Evolutionary conservation across 2,888 invertebrate genomes (phyloP).

Genomic region (Terebella lapidaria): DNA sequence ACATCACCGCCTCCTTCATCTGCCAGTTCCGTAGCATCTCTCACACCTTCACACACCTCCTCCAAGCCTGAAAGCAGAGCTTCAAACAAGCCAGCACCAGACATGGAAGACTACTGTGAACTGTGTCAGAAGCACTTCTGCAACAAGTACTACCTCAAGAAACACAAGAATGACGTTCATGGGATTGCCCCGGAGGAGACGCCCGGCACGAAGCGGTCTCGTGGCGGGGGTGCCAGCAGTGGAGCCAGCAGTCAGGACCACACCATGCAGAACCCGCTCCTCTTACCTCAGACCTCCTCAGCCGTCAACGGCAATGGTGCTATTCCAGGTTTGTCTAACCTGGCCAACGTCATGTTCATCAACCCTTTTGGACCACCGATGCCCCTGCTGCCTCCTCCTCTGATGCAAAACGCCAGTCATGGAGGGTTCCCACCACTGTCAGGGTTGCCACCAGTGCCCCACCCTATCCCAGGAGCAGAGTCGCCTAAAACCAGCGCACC

Average conservation of each 20-base stretch:
- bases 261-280: neutral
- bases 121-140: slow-evolving; percentile 55
- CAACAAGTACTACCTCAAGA: slow-evolving; percentile 55
- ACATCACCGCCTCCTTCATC: neutral
- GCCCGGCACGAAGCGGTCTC: neutral
- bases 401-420: slow-evolving; percentile 3
- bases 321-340: slow-evolving; percentile 31
- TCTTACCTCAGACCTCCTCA: neutral
- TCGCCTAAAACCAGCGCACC: slow-evolving; percentile 19
- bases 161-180: slow-evolving; percentile 54
- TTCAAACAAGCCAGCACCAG: slow-evolving; percentile 17
- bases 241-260: neutral
- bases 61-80: neutral
- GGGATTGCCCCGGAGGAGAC: slow-evolving; percentile 35
- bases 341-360: slow-evolving; percentile 49
- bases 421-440: slow-evolving; percentile 8
- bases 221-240: neutral
- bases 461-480: slow-evolving; percentile 24
- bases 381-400: slow-evolving; percentile 35
- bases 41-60: neutral
- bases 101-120: slow-evolving; percentile 54
- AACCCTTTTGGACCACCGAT: slow-evolving; percentile 51
- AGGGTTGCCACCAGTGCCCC: slow-evolving; percentile 11
- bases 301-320: slow-evolving; percentile 4
- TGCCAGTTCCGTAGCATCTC: neutral